Evolutionary conservation across 2,888 invertebrate genomes (phyloP).

Genomic region (Eledone cirrhosa): DNA sequence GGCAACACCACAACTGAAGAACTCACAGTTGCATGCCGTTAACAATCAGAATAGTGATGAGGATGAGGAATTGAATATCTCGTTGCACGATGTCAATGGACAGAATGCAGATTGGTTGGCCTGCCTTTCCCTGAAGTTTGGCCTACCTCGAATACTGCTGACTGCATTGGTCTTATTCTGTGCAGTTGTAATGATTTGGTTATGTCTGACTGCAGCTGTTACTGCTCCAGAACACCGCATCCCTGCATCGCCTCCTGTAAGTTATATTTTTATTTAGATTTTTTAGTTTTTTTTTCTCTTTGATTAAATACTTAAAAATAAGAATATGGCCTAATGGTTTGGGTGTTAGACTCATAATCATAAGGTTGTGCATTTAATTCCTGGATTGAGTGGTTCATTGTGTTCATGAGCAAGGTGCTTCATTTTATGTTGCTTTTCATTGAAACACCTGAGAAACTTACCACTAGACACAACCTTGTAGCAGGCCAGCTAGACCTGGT

Average conservation of each 20-base stretch:
- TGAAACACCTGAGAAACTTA: too few relatives aligned
- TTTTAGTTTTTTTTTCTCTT: too few relatives aligned
- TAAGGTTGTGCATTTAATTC: too few relatives aligned
- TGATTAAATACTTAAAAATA: too few relatives aligned
- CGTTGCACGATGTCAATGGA: conserved; percentile 37
- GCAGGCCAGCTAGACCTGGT: too few relatives aligned
- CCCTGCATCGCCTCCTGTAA: conserved; percentile 44
- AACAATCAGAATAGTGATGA: conserved; percentile 39
- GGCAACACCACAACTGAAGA: conserved; percentile 59
- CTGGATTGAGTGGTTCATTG: too few relatives aligned
- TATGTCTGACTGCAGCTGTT: conserved; percentile 66
- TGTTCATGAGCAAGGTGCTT: too few relatives aligned
- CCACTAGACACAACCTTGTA: too few relatives aligned
- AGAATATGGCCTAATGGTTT: too few relatives aligned
- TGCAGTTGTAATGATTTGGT: conserved; percentile 69
- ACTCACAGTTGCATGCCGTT: conserved; percentile 49
- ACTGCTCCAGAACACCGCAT: conserved; percentile 62
- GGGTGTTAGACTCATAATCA: too few relatives aligned
- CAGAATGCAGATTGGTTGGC: conserved; percentile 53
- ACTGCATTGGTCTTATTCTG: conserved; percentile 67
- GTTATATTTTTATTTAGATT: background rate
- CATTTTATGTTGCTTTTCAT: too few relatives aligned
- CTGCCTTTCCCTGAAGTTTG: conserved; percentile 68
- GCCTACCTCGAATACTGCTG: conserved; percentile 69
- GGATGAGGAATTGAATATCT: conserved; percentile 40